These are phyloP conservation scores for Cotesia chilonis DNA, from an alignment of 1,140 invertebrate genomes.

Conservation along the genomic window DNA sequence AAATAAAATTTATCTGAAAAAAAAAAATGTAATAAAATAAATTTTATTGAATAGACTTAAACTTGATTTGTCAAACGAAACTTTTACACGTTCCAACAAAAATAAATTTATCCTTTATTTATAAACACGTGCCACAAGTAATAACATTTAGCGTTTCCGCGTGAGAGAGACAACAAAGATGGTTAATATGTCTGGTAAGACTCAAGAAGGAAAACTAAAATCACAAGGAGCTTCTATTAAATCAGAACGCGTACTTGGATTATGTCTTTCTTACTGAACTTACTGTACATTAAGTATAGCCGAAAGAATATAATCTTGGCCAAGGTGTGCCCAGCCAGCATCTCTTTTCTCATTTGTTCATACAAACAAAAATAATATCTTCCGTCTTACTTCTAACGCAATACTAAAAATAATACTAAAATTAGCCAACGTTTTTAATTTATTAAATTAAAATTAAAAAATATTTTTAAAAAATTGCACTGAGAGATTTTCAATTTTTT, in stretches of 20 bases:
- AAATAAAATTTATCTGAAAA: too few relatives aligned
- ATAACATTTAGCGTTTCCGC: constrained; percentile 9
- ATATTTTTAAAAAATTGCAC: neutral
- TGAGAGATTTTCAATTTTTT: neutral
- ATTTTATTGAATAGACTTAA: too few relatives aligned
- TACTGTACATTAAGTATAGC: neutral
- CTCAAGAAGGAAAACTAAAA: constrained; percentile 21
- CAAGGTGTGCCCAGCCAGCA: neutral
- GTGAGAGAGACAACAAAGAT: constrained; percentile 32
- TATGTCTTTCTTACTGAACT: constrained; percentile 6
- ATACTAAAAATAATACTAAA: too few relatives aligned
- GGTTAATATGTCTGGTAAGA: constrained; percentile 38
- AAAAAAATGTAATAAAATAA: too few relatives aligned
- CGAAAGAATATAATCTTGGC: constrained; percentile 4
- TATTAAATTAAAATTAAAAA: constrained; percentile 32
- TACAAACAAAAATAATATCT: constrained; percentile 14
- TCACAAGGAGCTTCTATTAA: neutral
- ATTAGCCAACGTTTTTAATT: too few relatives aligned
- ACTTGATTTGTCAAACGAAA: too few relatives aligned
- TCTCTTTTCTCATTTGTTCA: constrained; percentile 1
- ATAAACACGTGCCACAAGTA: constrained; percentile 15
- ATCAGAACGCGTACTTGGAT: constrained; percentile 20
- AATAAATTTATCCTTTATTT: neutral
- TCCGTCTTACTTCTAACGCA: constrained; percentile 39
- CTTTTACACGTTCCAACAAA: too few relatives aligned